phyloP scores from a whole-genome alignment of 2,888 invertebrate species.

The Cordylochernes scorpioides region DNA sequence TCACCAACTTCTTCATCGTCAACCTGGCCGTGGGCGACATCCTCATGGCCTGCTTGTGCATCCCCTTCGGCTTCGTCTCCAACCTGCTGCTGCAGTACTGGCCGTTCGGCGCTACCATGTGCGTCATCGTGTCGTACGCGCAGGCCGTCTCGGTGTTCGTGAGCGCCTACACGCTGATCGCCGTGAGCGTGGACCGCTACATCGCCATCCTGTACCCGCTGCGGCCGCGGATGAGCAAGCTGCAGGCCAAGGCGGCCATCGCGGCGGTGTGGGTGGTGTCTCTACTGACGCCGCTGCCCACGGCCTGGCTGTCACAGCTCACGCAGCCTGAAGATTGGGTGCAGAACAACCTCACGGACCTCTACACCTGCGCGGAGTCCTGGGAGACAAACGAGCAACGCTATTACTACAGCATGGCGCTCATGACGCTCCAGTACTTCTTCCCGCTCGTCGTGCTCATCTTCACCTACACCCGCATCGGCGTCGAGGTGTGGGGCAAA shows the following conservation, averaged over 20 bases:
- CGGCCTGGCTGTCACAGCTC: constrained; percentile 39
- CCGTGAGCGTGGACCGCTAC: constrained; percentile 67
- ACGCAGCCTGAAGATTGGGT: constrained; percentile 12
- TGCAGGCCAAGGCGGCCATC: constrained; percentile 39
- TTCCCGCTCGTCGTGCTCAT: constrained; percentile 50
- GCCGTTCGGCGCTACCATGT: constrained; percentile 59
- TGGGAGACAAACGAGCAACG: constrained; percentile 27
- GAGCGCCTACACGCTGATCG: constrained; percentile 60
- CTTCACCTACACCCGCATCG: constrained; percentile 61
- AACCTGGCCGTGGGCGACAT: constrained; percentile 61
- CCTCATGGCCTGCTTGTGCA: constrained; percentile 62
- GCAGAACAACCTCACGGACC: constrained; percentile 1
- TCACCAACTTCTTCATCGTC: constrained; percentile 72
- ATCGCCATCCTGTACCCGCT: constrained; percentile 70
- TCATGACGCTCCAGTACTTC: constrained; percentile 55
- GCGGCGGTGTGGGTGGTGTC: constrained; percentile 45
- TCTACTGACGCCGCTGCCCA: constrained; percentile 48
- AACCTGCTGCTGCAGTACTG: constrained; percentile 48
- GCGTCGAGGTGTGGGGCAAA: constrained; percentile 59
- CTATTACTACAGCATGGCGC: constrained; percentile 40
- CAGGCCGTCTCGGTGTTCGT: constrained; percentile 27
- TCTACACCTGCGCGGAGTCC: constrained; percentile 30
- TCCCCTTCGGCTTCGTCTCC: constrained; percentile 64
- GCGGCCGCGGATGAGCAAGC: constrained; percentile 46
- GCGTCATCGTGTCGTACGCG: constrained; percentile 52